Evolutionary conservation across 2,797 vertebrate species (phyloP).

Genomic region (Argya squamiceps): DNA sequence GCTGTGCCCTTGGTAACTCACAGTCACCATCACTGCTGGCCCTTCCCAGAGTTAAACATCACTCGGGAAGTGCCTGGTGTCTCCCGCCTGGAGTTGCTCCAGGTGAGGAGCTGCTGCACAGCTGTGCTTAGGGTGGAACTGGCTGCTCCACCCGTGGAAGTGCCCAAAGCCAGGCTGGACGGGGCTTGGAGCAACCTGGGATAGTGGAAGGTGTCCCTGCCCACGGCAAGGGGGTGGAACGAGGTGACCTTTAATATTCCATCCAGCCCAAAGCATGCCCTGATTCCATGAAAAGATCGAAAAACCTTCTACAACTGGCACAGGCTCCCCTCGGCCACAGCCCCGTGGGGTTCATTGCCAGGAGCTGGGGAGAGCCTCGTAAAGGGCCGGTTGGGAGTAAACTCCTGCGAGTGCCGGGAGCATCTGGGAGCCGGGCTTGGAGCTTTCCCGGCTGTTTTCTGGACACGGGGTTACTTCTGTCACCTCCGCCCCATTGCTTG

Average conservation of each 20-base stretch:
- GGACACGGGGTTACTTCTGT: not conserved
- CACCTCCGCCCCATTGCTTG: not conserved
- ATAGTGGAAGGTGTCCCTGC: not conserved
- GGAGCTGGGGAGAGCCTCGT: not conserved
- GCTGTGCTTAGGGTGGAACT: not conserved
- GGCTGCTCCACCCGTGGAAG: not conserved
- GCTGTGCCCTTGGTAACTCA: not conserved
- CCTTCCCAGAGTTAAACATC: accelerated
- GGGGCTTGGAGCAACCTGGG: not conserved
- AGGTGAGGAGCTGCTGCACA: not conserved
- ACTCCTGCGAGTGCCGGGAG: not conserved
- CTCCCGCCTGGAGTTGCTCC: not conserved
- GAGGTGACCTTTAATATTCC: not conserved
- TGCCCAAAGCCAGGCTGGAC: not conserved
- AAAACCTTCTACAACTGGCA: accelerated
- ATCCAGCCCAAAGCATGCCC: not conserved
- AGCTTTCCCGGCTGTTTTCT: not conserved
- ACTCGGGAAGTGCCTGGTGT: not conserved
- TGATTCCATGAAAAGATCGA: not conserved
- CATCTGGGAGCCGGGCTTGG: not conserved
- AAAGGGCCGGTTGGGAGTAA: not conserved
- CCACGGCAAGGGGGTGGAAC: no score
- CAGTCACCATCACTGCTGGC: accelerated
- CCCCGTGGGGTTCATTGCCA: not conserved
- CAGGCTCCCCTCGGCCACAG: not conserved